These are phyloP conservation scores for Diploptera punctata DNA, from an alignment of 2,888 invertebrate species.

Conservation along the genomic window DNA sequence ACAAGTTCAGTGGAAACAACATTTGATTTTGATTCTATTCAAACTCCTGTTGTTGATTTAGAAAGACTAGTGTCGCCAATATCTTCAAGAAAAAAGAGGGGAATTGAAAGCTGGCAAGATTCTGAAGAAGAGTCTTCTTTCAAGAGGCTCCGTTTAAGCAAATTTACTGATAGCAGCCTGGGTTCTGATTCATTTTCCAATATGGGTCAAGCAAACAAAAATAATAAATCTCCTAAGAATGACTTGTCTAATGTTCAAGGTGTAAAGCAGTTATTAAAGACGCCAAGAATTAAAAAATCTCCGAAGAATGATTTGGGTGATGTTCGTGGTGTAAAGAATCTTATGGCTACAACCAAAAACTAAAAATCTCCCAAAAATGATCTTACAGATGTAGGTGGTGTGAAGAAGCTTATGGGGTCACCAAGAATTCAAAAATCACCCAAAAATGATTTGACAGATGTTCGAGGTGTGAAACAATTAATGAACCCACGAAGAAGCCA, in stretches of 20 bases:
- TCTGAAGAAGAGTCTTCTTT: not conserved
- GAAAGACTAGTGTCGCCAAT: constrained; percentile 37
- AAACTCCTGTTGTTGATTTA: constrained; percentile 33
- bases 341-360: constrained; percentile 50
- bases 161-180: not conserved
- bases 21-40: constrained; percentile 37
- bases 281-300: constrained; percentile 45
- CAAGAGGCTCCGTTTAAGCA: not conserved
- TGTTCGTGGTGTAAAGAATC: constrained; percentile 54
- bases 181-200: too few species aligned
- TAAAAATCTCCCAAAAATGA: constrained; percentile 53
- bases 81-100: constrained; percentile 1
- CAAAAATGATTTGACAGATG: constrained; percentile 48
- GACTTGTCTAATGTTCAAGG: constrained; percentile 44
- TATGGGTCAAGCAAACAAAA: too few species aligned
- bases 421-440: constrained; percentile 49
- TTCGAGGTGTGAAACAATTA: constrained; percentile 47
- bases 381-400: constrained; percentile 55
- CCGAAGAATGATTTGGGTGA: constrained; percentile 55
- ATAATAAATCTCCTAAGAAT: constrained; percentile 38
- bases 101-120: not conserved
- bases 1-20: not conserved
- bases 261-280: constrained; percentile 51
- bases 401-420: constrained; percentile 52
- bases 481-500: constrained; percentile 43